These are phyloP conservation scores for Mimumesa dahlbomi DNA, from an alignment of 2,888 invertebrate genomes.

Conservation along the genomic window DNA sequence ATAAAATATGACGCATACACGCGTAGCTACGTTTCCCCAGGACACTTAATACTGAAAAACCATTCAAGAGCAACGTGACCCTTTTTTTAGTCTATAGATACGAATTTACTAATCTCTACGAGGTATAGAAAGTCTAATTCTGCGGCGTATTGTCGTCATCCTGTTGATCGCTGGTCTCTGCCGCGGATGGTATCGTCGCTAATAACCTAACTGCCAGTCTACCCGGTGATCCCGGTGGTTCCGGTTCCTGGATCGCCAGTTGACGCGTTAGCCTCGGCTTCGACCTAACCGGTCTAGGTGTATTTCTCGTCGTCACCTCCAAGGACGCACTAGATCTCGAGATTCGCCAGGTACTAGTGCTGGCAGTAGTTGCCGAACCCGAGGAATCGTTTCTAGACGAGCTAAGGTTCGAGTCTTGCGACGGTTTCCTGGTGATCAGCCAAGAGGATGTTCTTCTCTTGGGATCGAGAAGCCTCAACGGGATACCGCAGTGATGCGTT, in stretches of 20 bases:
- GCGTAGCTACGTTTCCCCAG: conserved; percentile 7
- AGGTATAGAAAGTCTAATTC: conserved; percentile 22
- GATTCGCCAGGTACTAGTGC: conserved; percentile 94
- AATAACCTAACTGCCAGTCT: conserved; percentile 83
- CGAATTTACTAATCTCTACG: conserved; percentile 3
- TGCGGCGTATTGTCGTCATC: conserved; percentile 82
- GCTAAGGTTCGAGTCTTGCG: conserved; percentile 94
- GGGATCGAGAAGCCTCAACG: conserved; percentile 87
- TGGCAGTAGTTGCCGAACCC: conserved; percentile 93
- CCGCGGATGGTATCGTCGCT: conserved; percentile 88
- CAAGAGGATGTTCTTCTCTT: conserved; percentile 92
- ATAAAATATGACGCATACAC: conserved; percentile 6
- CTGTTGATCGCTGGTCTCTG: conserved; percentile 86
- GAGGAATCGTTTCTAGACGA: conserved; percentile 95
- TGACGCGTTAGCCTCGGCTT: conserved; percentile 91
- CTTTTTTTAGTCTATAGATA: background rate
- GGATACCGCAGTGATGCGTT: conserved; percentile 88
- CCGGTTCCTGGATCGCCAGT: conserved; percentile 90
- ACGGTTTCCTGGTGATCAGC: conserved; percentile 94
- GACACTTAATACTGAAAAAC: conserved; percentile 51
- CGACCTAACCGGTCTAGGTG: conserved; percentile 74
- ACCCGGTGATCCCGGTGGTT: conserved; percentile 84
- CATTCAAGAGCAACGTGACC: conserved; percentile 26
- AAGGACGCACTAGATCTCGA: conserved; percentile 91
- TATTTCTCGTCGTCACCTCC: conserved; percentile 78